Evolutionary conservation across 2,113 vertebrate genomes (phyloP), one percentile per base, ranked within the genome.

Genomic region (Lycocorax pyrrhopterus): DNA sequence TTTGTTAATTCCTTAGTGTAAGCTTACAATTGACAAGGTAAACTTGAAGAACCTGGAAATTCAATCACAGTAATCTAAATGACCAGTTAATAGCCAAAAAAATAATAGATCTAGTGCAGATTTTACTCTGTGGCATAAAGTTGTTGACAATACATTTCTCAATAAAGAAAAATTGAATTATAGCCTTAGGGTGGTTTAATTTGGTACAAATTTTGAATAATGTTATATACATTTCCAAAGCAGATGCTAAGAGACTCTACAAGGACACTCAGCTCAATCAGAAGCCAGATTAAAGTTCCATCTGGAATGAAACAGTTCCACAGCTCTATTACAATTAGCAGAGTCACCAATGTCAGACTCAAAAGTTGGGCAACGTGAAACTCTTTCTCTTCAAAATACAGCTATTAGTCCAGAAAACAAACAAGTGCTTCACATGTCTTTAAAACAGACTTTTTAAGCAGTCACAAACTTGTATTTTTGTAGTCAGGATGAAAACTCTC

Each of bases 151-250:
- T 97, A 96, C 75, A 97, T 96, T 97, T 93, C 93, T 98, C 97
- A 97, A 97, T 97, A 98, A 96, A 98, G 96, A 97, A 98, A 98
- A 97, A 97, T 86, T 97, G 96, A 98, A 97, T 97, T 97, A 97
- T 96, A 97, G 97, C 97, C 97, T 97, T 97, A 96, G 96, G 96
- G 96, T 98, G 86, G 95, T 94, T 97, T 97, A 97, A 98, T 98
- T 98, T 97, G 95, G 96, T 98, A 97, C 96, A 98, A 97, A 98
- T 98, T 97, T 98, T 98, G 97, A 98, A 97, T 98, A 98, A 98
- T 98, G 97, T 97, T 96, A 97, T 94, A 97, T 97, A 97, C 89
- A 96, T 98, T 98, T 98, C 96, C 94, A 97, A 98, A 98, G 96
- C 98, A 98, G 97, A 98, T 98, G 98, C 97, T 98, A 95, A 97